Evolutionary conservation across 2,797 vertebrate species (phyloP).

Genomic region (Glyptemys insculpta): DNA sequence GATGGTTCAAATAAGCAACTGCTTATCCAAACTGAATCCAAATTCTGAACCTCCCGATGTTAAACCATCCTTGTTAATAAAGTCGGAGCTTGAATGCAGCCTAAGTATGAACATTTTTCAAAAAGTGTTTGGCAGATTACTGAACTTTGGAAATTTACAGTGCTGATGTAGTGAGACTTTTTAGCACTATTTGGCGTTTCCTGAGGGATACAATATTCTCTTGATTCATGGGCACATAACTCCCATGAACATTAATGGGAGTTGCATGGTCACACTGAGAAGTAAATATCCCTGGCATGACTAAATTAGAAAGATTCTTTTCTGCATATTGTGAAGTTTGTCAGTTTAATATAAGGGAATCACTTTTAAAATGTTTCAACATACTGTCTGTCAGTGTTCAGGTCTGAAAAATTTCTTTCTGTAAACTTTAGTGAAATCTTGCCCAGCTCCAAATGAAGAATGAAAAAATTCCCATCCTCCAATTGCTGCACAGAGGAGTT

Average conservation of each 20-base stretch:
- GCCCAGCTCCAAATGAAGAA: conserved; percentile 43
- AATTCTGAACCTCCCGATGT: not conserved
- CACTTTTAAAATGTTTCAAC: conserved; percentile 47
- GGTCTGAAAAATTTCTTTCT: conserved; percentile 47
- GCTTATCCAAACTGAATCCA: accelerated
- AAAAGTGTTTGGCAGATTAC: not conserved
- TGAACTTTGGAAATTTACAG: not conserved
- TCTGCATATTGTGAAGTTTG: not conserved
- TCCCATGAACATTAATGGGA: not conserved
- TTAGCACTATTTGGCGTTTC: not conserved
- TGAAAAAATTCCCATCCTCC: conserved; percentile 62
- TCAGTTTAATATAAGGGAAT: conserved; percentile 11
- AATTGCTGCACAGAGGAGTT: conserved; percentile 52
- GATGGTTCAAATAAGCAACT: not conserved
- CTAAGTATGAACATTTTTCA: accelerated
- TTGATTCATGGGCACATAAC: not conserved
- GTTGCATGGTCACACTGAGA: not conserved
- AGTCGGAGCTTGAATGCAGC: not conserved
- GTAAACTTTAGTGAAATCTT: conserved; percentile 32
- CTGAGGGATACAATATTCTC: not conserved
- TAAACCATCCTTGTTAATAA: not conserved
- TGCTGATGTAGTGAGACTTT: not conserved
- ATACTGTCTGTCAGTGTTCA: not conserved
- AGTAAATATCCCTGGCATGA: conserved; percentile 1
- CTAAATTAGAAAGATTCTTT: not conserved